phyloP scores from a whole-genome alignment of 1,140 invertebrate genomes.

The Sminthurinus signatus region DNA sequence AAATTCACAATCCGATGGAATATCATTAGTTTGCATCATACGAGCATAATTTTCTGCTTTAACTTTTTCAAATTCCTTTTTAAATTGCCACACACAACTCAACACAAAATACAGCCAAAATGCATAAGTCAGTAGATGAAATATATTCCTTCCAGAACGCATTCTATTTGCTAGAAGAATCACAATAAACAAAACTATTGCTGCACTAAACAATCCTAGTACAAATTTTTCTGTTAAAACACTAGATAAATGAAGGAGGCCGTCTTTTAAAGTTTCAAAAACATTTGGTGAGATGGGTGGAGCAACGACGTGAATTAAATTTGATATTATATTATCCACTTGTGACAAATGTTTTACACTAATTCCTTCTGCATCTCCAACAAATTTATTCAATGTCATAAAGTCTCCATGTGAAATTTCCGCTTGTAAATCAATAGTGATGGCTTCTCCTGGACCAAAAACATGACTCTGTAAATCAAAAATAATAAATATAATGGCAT shows the following conservation, averaged over 20 bases:
- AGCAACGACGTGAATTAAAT: constrained; percentile 26
- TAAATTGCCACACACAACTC: constrained; percentile 31
- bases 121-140: constrained; percentile 20
- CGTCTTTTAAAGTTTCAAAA: neutral
- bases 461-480: constrained; percentile 23
- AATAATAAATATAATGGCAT: no score
- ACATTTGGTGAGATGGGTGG: constrained; percentile 3
- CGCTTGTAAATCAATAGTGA: constrained; percentile 37
- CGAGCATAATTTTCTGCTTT: constrained; percentile 22
- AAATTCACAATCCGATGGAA: constrained; percentile 36
- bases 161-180: constrained; percentile 12
- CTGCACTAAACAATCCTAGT: constrained; percentile 11
- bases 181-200: constrained; percentile 16
- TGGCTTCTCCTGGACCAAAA: constrained; percentile 37
- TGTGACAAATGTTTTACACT: constrained; percentile 5
- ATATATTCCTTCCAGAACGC: neutral
- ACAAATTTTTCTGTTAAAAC: neutral
- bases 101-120: constrained; percentile 23
- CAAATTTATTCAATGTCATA: constrained; percentile 26
- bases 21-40: constrained; percentile 23
- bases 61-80: constrained; percentile 18
- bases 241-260: neutral
- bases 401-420: constrained; percentile 34
- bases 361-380: neutral
- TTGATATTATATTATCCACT: constrained; percentile 26